Evolutionary conservation across 2,888 invertebrate genomes (phyloP), one percentile per base, ranked within the genome.

Genomic region (Troilus luridus): DNA sequence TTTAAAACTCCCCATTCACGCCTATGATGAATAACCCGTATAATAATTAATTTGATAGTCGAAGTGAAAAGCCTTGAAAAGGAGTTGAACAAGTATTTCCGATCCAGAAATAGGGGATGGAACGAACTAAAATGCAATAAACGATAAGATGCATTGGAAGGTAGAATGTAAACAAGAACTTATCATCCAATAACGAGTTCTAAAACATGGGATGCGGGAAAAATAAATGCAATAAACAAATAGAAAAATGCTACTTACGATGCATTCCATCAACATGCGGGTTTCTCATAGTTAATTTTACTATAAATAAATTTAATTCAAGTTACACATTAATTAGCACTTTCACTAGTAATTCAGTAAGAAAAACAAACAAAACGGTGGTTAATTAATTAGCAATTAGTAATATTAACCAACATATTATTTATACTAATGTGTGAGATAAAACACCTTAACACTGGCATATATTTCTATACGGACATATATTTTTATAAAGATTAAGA

Each of bases 211-310:
- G 54, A 85, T 85, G 85, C 85, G 85, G 85, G 85, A 85, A 56
- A 56, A 58, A 58, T 85, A 85, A 77, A 77, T 77, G 72, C 21
- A 41, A 77, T 77, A 77, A 77, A 77, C 41, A 41, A 77, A 41
- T 41, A 41, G 17, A 41, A 56, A 85, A 85, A 85, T 85, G 85
- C 56, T 21, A 56, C 85, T 56, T 56, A 85, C 21, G 56, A 10
- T 85, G 56, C n/a, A 85, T 85, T 56, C 54, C 11, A 54, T 85
- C 56, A n/a, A 85, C 56, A 85, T 85, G 85, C 85, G 85, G 85
- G 85, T 24, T 77, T 41, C 72, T 41, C 72, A 77, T 77, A 14
- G 27, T 41, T 77, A 77, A 7, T 77, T 77, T 19, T 41, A 17
- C 7, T 21, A 41, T 77, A 41, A 77, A 77, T 41, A 9, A 77